Conservation (phyloP, 2,113 vertebrate species). For the Pterophyllum scalare region DNA sequence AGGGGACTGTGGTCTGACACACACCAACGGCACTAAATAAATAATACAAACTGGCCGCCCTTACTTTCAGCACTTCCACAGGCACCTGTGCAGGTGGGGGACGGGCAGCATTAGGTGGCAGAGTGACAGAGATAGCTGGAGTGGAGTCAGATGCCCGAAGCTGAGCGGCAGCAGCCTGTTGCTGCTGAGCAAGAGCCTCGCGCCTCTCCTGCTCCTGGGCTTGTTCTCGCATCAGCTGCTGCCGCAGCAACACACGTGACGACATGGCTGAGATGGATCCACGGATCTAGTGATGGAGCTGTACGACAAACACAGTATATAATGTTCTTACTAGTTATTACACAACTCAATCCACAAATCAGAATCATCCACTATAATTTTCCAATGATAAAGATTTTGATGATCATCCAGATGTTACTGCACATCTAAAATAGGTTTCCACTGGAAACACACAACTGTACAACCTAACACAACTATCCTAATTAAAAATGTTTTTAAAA, state of each 20-base stretch:
- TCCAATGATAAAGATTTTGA: neutral
- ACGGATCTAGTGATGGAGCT: constrained; percentile 55
- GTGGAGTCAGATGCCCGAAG: constrained; percentile 74
- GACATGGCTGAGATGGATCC: constrained; percentile 74
- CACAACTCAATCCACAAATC: neutral
- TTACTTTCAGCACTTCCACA: constrained; percentile 89
- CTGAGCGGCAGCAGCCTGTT: constrained; percentile 80
- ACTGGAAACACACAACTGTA: neutral
- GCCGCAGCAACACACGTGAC: constrained; percentile 85
- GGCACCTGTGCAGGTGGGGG: constrained; percentile 88
- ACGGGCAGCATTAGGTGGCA: constrained; percentile 72
- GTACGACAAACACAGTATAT: constrained; percentile 2
- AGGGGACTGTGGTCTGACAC: neutral
- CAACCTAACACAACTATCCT: neutral
- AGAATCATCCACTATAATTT: neutral
- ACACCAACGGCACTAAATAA: neutral
- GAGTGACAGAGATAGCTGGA: constrained; percentile 85
- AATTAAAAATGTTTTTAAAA: neutral
- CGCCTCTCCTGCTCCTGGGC: constrained; percentile 89
- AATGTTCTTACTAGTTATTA: neutral
- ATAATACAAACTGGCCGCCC: neutral
- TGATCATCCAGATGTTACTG: neutral
- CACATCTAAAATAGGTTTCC: neutral
- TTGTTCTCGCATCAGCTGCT: constrained; percentile 92
- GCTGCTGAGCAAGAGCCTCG: constrained; percentile 78